Evolutionary conservation across 1,140 invertebrate genomes (phyloP), one percentile per base, ranked within the genome.

Genomic region (Ceratina calcarata): DNA sequence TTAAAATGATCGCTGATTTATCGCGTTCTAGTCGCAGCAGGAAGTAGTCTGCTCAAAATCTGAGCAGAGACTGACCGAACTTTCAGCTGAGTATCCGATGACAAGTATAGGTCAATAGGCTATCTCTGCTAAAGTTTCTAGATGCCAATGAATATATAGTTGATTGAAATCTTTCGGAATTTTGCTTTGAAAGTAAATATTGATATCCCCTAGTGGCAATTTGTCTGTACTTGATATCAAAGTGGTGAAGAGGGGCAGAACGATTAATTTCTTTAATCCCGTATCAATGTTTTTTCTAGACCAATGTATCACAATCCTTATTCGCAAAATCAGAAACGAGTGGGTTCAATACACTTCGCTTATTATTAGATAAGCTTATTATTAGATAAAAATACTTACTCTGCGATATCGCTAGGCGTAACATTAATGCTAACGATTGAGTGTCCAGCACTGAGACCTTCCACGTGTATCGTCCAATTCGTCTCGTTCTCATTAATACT

Each of bases 401-500:
- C 86, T 61, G 93, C 86, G 81, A 90, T 85, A 82, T 93, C 91
- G 27, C 55, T 70, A 3, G 94, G 93, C 2, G 93, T 94, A 45
- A 94, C 93, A 86, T 94, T 94, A 67, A 94, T 93, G 13, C 91
- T 93, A 15, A 95, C 88, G 55, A 94, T 92, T 0, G 94, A 93
- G 79, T 94, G 93, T 73, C 95, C 95, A 8, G 95, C 94, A 53
- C 90, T 93, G 2, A 93, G 89, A 22, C 94, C 95, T 18, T 93
- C 93, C 53, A 95, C 92, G 78, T 90, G 90, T 75, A 95, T 93
- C 60, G 93, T 91, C 85, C 94, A 93, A 32, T 92, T 90, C 0
- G 12, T 45, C 72, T 73, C 20, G 37, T 79, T 60, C 24, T 67
- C 55, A 57, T 62, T 24, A 58, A 88, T 76, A 58, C 18, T 81